Evolutionary conservation across 2,113 vertebrate genomes (phyloP).

Genomic region (Astur gentilis): DNA sequence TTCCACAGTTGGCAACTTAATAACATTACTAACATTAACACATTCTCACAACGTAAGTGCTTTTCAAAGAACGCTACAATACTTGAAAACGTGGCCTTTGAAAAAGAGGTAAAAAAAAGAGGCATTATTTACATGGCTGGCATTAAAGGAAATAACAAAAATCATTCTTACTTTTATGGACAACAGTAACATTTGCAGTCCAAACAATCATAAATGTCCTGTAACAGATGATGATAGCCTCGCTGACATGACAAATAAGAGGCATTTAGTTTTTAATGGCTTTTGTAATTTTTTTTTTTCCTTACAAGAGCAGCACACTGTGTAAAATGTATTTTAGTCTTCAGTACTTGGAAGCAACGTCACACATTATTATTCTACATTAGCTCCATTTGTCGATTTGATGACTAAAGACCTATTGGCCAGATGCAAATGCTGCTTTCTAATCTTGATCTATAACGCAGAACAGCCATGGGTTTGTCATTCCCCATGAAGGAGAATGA

Average conservation of each 20-base stretch:
- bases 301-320: constrained; percentile 44
- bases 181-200: constrained; percentile 38
- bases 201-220: constrained; percentile 40
- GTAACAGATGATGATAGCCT: constrained; percentile 45
- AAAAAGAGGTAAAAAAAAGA: neutral
- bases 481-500: neutral
- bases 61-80: neutral
- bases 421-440: constrained; percentile 69
- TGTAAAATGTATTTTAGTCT: constrained; percentile 47
- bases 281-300: constrained; percentile 29
- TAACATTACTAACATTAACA: neutral
- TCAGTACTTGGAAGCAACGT: constrained; percentile 52
- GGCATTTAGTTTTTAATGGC: constrained; percentile 59
- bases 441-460: constrained; percentile 58
- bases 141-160: constrained; percentile 53
- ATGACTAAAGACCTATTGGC: constrained; percentile 63
- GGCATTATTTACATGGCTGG: neutral
- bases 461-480: constrained; percentile 19
- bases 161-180: neutral
- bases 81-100: neutral
- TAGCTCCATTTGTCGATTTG: constrained; percentile 68
- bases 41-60: neutral
- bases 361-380: constrained; percentile 69
- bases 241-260: constrained; percentile 56
- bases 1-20: neutral